Conservation (phyloP, 2,797 vertebrate genomes). For the Perodicticus potto region DNA sequence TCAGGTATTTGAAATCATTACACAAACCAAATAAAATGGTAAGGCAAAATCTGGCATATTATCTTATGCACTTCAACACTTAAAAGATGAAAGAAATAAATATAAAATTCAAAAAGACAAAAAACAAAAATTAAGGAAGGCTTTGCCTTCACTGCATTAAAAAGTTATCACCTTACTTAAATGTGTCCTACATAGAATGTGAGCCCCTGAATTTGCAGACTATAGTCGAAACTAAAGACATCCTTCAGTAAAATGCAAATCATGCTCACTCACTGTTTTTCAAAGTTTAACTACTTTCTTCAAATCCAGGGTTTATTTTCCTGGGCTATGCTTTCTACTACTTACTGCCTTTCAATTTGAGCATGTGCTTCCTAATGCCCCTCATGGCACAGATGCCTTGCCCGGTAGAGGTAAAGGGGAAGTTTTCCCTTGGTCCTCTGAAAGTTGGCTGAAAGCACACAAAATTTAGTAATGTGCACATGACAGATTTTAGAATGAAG, state of each 20-base stretch:
- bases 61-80: neutral
- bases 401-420: neutral
- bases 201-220: neutral
- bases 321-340: neutral
- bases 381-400: neutral
- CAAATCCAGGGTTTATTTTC: neutral
- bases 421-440: neutral
- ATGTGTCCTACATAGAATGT: neutral
- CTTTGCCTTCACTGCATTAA: neutral
- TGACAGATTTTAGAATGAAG: neutral
- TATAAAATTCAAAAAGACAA: neutral
- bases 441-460: neutral
- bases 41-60: neutral
- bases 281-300: slow-evolving; percentile 45
- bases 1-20: neutral
- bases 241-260: neutral
- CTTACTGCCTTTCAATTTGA: neutral
- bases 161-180: neutral
- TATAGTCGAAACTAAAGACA: neutral
- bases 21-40: neutral
- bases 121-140: neutral
- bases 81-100: neutral
- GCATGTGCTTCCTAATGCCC: neutral
- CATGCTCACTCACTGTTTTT: neutral
- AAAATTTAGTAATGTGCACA: neutral